A percentile compares a stretch with the other conserved stretches of the same genome.
Conservation (phyloP, 2,797 vertebrate species). For the Melanotaenia nigrans region DNA sequence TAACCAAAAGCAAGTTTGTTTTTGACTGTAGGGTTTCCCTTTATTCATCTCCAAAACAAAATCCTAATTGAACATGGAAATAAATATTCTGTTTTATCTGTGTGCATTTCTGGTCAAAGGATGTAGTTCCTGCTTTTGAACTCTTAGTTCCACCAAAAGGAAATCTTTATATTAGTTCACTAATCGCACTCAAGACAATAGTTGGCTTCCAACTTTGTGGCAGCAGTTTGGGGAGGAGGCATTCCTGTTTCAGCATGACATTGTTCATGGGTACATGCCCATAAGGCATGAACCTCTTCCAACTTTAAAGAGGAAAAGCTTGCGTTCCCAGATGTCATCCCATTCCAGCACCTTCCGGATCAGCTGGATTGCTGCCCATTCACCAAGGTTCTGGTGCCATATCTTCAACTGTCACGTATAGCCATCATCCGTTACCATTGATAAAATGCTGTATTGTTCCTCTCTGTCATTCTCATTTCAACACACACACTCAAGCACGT, state of each 20-base stretch:
- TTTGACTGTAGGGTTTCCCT: no score
- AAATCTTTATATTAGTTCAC: neutral
- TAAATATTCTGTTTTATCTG: neutral
- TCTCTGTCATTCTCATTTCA: neutral
- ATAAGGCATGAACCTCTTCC: neutral
- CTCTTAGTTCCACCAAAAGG: neutral
- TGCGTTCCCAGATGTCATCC: neutral
- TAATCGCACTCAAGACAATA: neutral
- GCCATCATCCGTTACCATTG: slow-evolving; percentile 16
- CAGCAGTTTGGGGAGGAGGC: neutral
- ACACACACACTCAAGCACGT: neutral
- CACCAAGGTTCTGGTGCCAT: no score
- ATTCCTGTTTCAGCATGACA: neutral
- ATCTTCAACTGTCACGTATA: neutral
- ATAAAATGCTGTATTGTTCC: slow-evolving; percentile 4
- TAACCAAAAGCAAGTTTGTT: no score
- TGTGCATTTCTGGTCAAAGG: neutral
- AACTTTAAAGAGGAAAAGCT: neutral
- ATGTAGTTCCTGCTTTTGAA: neutral
- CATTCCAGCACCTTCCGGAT: neutral
- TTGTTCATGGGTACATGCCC: neutral
- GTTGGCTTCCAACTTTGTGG: neutral
- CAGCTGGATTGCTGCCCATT: neutral
- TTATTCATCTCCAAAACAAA: no score
- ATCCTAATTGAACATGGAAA: no score